A percentile compares a stretch with the other conserved stretches of the same genome.
These are phyloP conservation scores for Tanaodytes sp. DNA, from an alignment of 2,888 invertebrate genomes.

Conservation along the genomic window DNA sequence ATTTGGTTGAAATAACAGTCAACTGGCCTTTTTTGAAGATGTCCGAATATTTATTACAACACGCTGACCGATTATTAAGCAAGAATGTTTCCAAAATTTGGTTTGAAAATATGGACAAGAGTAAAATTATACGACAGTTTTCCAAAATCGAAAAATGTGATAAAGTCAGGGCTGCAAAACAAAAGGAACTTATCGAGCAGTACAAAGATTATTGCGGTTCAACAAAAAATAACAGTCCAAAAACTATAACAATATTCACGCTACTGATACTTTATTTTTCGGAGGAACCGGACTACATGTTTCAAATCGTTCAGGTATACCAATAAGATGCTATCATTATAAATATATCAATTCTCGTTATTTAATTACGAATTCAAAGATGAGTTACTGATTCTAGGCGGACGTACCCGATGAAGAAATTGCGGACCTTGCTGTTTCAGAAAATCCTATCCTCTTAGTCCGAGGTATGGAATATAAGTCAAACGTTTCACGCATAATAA, in stretches of 20 bases:
- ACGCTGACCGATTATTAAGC: slow-evolving; percentile 20
- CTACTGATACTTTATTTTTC: slow-evolving; percentile 17
- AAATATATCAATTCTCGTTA: no score
- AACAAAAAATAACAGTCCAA: slow-evolving; percentile 5
- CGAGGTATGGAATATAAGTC: no score
- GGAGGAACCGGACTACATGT: slow-evolving; percentile 1
- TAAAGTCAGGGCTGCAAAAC: no score
- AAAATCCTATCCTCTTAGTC: no score
- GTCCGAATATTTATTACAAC: slow-evolving; percentile 24
- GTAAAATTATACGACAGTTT: slow-evolving; percentile 24
- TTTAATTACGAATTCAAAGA: no score
- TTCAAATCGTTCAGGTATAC: not conserved
- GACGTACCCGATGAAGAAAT: no score
- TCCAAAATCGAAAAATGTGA: not conserved
- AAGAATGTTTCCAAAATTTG: slow-evolving; percentile 16
- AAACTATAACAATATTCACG: slow-evolving; percentile 11
- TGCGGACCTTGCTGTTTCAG: no score
- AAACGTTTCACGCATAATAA: no score
- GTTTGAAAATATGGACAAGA: not conserved
- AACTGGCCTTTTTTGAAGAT: slow-evolving; percentile 41
- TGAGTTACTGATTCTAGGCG: no score
- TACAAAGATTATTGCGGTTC: slow-evolving; percentile 20
- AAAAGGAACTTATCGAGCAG: not conserved
- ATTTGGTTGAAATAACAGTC: not conserved
- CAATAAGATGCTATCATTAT: no score